These are phyloP conservation scores for Melopsittacus undulatus DNA, from an alignment of 2,797 vertebrate species.

Conservation along the genomic window DNA sequence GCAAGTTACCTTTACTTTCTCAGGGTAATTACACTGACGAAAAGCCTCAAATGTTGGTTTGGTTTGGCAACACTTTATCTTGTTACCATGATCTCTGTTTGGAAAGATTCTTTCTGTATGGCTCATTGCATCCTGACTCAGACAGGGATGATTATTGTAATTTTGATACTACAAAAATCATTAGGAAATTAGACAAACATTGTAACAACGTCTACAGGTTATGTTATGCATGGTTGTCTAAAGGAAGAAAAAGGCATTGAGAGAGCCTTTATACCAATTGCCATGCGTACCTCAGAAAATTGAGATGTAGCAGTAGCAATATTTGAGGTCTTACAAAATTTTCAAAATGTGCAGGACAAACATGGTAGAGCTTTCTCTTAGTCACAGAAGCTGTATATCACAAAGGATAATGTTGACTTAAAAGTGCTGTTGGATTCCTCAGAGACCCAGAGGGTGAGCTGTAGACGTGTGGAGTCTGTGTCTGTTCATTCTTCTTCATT, in stretches of 20 bases:
- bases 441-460: not conserved
- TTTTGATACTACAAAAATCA: not conserved
- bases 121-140: not conserved
- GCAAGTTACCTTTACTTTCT: not conserved
- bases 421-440: slow-evolving; percentile 15
- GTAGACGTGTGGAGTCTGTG: not conserved
- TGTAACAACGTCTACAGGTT: not conserved
- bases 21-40: not conserved
- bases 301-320: not conserved
- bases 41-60: not conserved
- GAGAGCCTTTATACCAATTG: not conserved
- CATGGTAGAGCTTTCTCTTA: not conserved
- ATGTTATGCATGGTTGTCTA: not conserved
- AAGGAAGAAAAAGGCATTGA: not conserved
- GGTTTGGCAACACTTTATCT: not conserved
- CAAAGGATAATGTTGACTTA: not conserved
- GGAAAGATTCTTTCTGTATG: not conserved
- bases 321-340: not conserved
- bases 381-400: not conserved
- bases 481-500: slow-evolving; percentile 53
- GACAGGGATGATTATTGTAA: not conserved
- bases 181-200: not conserved
- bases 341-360: not conserved
- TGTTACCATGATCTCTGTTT: not conserved
- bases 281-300: not conserved